phyloP scores from a whole-genome alignment of 2,797 vertebrate genomes.

The Coluber constrictor region DNA sequence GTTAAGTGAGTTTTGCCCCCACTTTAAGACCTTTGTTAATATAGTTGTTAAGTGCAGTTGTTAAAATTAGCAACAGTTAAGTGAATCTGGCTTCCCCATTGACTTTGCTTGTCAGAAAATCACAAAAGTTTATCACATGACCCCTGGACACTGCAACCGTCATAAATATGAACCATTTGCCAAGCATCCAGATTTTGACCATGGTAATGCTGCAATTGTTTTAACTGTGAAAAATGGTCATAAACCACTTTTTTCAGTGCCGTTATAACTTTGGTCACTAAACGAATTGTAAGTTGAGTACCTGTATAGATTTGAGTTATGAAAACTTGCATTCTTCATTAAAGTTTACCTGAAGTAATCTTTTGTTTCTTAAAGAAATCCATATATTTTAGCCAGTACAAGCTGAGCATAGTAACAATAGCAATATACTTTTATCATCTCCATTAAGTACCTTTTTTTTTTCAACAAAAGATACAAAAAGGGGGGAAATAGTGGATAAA shows the following conservation, averaged over 20 bases:
- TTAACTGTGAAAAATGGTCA: neutral
- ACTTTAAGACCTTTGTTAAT: too few relatives aligned
- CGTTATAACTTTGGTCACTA: neutral
- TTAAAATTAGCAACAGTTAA: too few relatives aligned
- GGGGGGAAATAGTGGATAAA: too few relatives aligned
- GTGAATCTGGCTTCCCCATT: neutral
- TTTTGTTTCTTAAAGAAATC: neutral
- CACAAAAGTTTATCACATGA: neutral
- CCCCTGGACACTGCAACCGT: neutral
- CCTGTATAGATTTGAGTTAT: neutral
- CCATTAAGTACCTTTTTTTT: neutral
- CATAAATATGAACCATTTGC: neutral
- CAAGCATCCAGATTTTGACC: neutral
- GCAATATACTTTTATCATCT: neutral
- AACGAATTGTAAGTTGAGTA: neutral
- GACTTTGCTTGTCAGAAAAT: neutral
- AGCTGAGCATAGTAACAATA: neutral
- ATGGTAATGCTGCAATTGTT: neutral
- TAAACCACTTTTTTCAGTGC: neutral
- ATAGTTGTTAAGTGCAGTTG: too few relatives aligned
- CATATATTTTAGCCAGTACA: neutral
- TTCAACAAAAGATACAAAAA: neutral
- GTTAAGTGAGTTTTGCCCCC: too few relatives aligned
- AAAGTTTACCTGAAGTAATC: neutral
- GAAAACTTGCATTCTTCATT: neutral